These are phyloP conservation scores for Ctenicera cuprea DNA, from an alignment of 2,888 invertebrate species.

Conservation along the genomic window DNA sequence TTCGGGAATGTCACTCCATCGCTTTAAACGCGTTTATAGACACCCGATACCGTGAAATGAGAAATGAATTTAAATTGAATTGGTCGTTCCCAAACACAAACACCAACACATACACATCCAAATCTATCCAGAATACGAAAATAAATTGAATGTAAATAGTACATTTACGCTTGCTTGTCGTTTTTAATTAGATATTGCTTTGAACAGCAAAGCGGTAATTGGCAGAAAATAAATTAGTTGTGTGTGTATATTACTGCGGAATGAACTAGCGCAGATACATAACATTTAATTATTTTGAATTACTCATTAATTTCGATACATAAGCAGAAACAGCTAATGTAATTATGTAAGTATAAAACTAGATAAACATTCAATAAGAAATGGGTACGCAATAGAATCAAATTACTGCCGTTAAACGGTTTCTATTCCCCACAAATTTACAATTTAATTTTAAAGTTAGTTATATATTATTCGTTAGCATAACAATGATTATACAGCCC, in stretches of 20 bases:
- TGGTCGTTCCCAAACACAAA: constrained; percentile 58
- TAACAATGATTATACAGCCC: too few relatives aligned
- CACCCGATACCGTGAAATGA: constrained; percentile 59
- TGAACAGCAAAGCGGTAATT: constrained; percentile 35
- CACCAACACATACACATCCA: constrained; percentile 53
- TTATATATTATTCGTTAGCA: too few relatives aligned
- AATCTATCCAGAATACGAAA: constrained; percentile 50
- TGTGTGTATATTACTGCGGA: not conserved
- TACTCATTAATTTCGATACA: too few relatives aligned
- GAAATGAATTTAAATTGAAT: constrained; percentile 62
- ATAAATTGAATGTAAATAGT: constrained; percentile 54
- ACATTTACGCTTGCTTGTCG: constrained; percentile 49
- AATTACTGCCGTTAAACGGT: too few relatives aligned
- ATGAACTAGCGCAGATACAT: not conserved
- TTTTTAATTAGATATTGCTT: constrained; percentile 48
- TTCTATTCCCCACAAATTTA: too few relatives aligned
- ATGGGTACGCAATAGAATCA: too few relatives aligned
- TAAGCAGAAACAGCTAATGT: too few relatives aligned
- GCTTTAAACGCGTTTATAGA: constrained; percentile 58
- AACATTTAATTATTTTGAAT: too few relatives aligned
- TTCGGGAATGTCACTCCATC: constrained; percentile 56
- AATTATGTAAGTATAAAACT: too few relatives aligned
- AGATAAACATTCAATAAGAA: too few relatives aligned
- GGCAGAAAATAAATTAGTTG: constrained; percentile 37
- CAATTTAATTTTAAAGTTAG: too few relatives aligned